Evolutionary conservation across 2,888 invertebrate genomes (phyloP), one percentile per base, ranked within the genome.

Genomic region (Salpingus planirostris): DNA sequence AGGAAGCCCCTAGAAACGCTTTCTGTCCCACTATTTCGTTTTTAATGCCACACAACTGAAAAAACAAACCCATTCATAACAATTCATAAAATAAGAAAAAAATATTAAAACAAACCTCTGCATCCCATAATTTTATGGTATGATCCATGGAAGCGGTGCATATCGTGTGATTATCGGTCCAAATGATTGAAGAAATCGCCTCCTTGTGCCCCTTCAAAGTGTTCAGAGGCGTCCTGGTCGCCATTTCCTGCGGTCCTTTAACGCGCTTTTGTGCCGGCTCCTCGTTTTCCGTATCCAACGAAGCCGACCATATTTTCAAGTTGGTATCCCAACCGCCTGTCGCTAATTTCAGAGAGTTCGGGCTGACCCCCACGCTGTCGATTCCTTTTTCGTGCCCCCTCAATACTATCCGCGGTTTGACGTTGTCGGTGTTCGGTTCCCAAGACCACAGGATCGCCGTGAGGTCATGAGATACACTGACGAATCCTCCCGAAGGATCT

Each of bases 101-200:
- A 27, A 32, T n/a, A 11, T 14, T 21, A 13, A 31, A 2, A 15
- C 27, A 46, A 47, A 61, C 59, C 42, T 88, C 85, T 24, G 87
- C 73, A 63, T 98, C 96, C 97, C 97, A 98, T 5, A 93, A 61
- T 60, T 88, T 84, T 10, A 98, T 69, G 1, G 93, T 86, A 59
- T 97, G 95, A 68, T 98, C 97, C 92, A 92, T 93, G 1, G 95
- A 90, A 30, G 83, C 77, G 0, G 93, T 90, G 5, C 88, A 71
- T 2, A 95, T 67, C 41, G 85, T 84, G 43, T 76, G 71, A 33
- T 71, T 71, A 47, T 85, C 81, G 49, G 84, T 74, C 95, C 96
- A 98, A 31, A 79, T 74, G 0, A 87, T 75, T 0, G 81, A 78
- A 0, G 89, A 87, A 11, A 98, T 77, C 8, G 84, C 85, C 64